Conservation (phyloP, 1,140 invertebrate genomes). For the Rhynchophorus ferrugineus region DNA sequence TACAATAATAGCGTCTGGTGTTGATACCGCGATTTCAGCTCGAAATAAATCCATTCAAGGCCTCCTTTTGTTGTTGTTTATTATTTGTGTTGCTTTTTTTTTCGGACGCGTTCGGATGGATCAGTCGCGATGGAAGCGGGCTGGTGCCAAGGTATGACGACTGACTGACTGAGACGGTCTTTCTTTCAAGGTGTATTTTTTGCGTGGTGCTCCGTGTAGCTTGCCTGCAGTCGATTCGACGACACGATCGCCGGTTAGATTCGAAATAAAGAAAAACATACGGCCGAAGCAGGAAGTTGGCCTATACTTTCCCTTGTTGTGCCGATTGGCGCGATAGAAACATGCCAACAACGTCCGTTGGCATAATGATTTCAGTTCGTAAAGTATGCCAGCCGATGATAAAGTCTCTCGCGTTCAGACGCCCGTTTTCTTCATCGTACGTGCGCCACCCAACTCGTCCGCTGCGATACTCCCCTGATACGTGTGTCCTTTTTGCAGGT, state of each 20-base stretch:
- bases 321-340: constrained; percentile 20
- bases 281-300: constrained; percentile 26
- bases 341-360: constrained; percentile 13
- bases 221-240: too few species aligned
- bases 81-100: too few species aligned
- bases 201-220: too few species aligned
- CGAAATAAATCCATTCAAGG: background rate
- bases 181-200: too few species aligned
- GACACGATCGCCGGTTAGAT: background rate
- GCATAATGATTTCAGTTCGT: constrained; percentile 21
- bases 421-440: constrained; percentile 6
- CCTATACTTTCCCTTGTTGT: constrained; percentile 28
- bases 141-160: too few species aligned
- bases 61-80: background rate
- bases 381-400: constrained; percentile 20
- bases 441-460: too few species aligned
- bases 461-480: too few species aligned
- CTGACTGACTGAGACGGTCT: too few species aligned
- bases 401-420: constrained; percentile 9
- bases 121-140: too few species aligned
- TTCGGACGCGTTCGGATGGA: too few species aligned
- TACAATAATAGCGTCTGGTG: background rate
- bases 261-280: constrained; percentile 15
- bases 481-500: constrained; percentile 33
- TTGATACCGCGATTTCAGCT: background rate